A percentile compares a stretch with the other conserved stretches of the same genome.
These are phyloP conservation scores for Limenitis camilla DNA, from an alignment of 2,888 invertebrate genomes.

Conservation along the genomic window DNA sequence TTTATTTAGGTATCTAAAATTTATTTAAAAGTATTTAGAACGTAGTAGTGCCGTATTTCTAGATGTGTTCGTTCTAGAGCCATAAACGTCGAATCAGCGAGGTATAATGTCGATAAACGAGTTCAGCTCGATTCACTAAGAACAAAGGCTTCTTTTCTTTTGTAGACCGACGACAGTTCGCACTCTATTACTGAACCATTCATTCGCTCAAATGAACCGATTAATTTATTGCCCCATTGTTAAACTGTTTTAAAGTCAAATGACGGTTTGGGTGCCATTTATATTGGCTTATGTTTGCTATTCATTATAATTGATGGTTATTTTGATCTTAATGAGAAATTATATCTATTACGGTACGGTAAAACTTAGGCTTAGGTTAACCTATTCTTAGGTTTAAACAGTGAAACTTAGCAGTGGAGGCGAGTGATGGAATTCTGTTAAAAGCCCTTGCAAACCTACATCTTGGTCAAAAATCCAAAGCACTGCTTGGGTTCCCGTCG, in stretches of 20 bases:
- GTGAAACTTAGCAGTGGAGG: too few relatives aligned
- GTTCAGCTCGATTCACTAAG: slow-evolving; percentile 65
- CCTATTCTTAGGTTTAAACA: too few relatives aligned
- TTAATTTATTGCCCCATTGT: slow-evolving; percentile 63
- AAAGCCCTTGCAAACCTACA: too few relatives aligned
- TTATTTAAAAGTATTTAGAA: neutral
- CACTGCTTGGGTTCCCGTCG: too few relatives aligned
- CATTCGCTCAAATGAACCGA: slow-evolving; percentile 66
- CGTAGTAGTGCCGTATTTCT: slow-evolving; percentile 1
- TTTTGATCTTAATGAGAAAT: too few relatives aligned
- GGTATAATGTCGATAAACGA: slow-evolving; percentile 69
- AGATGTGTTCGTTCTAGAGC: slow-evolving; percentile 38
- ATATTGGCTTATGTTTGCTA: too few relatives aligned
- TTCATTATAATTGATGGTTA: too few relatives aligned
- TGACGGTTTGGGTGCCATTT: slow-evolving; percentile 7
- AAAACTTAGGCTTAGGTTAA: too few relatives aligned
- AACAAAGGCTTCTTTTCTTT: slow-evolving; percentile 71
- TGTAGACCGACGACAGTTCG: slow-evolving; percentile 58
- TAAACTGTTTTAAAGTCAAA: slow-evolving; percentile 40
- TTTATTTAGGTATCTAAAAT: too few relatives aligned
- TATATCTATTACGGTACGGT: too few relatives aligned
- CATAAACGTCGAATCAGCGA: slow-evolving; percentile 69
- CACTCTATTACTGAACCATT: slow-evolving; percentile 66
- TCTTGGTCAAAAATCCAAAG: too few relatives aligned
- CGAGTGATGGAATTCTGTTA: too few relatives aligned